phyloP scores from a whole-genome alignment of 2,797 vertebrate genomes.

The Malacoctenus gilli region DNA sequence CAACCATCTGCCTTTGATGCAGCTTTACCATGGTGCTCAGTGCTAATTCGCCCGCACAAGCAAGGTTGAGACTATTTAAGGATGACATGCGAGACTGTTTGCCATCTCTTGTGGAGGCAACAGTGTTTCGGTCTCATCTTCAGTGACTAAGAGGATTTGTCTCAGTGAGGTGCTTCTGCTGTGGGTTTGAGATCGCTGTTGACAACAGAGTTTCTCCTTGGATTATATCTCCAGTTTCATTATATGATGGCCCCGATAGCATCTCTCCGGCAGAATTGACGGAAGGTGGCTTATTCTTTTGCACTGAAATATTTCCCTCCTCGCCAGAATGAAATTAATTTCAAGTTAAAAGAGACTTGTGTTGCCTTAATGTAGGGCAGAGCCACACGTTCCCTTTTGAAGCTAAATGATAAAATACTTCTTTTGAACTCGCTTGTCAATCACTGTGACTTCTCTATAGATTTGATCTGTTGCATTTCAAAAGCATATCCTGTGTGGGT shows the following conservation, averaged over 20 bases:
- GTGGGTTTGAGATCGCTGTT: conserved; percentile 72
- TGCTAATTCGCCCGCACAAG: conserved; percentile 42
- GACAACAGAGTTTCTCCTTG: conserved; percentile 65
- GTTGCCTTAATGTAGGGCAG: conserved; percentile 40
- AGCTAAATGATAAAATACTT: conserved; percentile 64
- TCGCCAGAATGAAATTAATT: conserved; percentile 64
- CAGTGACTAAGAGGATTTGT: conserved; percentile 67
- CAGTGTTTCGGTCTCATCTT: conserved; percentile 45
- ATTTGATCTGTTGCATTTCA: conserved; percentile 62
- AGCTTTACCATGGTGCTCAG: conserved; percentile 14
- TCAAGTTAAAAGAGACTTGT: conserved; percentile 60
- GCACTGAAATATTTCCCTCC: conserved; percentile 56
- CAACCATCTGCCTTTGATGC: conserved; percentile 31
- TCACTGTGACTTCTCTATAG: conserved; percentile 57
- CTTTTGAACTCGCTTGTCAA: conserved; percentile 66
- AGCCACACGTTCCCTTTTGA: conserved; percentile 51
- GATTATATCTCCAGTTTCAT: conserved; percentile 75
- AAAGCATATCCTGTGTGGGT: conserved; percentile 46
- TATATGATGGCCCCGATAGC: conserved; percentile 66
- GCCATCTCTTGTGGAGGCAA: conserved; percentile 38
- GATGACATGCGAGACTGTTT: conserved; percentile 56
- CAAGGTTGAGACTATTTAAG: conserved; percentile 45
- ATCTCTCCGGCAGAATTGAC: conserved; percentile 65
- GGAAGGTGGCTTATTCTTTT: conserved; percentile 67
- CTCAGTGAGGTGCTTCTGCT: conserved; percentile 64